Conservation (phyloP, 2,888 invertebrate genomes). For the Zygaena filipendulae region DNA sequence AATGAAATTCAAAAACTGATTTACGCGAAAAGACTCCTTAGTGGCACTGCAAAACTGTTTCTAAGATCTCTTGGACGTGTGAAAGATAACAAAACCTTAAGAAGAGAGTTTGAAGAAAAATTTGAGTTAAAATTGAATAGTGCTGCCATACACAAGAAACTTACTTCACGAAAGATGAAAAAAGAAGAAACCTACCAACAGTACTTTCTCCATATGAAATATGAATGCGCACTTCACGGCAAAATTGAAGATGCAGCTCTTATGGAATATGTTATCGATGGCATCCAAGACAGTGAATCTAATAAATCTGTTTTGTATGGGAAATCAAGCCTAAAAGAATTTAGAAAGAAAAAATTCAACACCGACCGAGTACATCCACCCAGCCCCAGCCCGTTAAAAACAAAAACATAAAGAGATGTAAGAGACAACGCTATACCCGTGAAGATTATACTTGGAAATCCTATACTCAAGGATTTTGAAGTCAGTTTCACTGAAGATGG, state of each 20-base stretch:
- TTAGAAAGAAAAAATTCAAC: conserved; percentile 16
- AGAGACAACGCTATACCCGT: conserved; percentile 14
- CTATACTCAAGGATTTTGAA: conserved; percentile 15
- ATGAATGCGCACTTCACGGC: conserved; percentile 29
- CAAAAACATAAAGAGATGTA: conserved; percentile 6
- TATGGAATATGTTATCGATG: conserved; percentile 35
- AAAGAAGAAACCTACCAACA: conserved; percentile 27
- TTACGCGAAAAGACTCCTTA: conserved; percentile 5
- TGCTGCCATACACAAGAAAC: conserved; percentile 7
- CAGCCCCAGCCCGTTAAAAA: no score
- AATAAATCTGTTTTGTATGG: conserved; percentile 20
- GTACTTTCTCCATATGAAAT: conserved; percentile 30
- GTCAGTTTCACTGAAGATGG: conserved; percentile 10
- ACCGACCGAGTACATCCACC: no score
- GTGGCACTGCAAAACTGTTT: conserved; percentile 3
- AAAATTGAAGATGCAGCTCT: conserved; percentile 26
- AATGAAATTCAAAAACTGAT: conserved; percentile 2
- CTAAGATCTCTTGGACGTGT: conserved; percentile 2
- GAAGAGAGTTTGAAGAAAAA: conserved; percentile 6
- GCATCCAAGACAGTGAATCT: conserved; percentile 22
- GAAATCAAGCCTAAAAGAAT: conserved; percentile 15
- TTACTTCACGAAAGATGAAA: conserved; percentile 22
- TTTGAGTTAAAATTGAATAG: conserved; percentile 10
- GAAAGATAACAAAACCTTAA: conserved; percentile 2
- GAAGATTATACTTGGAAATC: conserved; percentile 14